Conservation (phyloP, 2,113 vertebrate species). For the Phoenicopterus ruber region DNA sequence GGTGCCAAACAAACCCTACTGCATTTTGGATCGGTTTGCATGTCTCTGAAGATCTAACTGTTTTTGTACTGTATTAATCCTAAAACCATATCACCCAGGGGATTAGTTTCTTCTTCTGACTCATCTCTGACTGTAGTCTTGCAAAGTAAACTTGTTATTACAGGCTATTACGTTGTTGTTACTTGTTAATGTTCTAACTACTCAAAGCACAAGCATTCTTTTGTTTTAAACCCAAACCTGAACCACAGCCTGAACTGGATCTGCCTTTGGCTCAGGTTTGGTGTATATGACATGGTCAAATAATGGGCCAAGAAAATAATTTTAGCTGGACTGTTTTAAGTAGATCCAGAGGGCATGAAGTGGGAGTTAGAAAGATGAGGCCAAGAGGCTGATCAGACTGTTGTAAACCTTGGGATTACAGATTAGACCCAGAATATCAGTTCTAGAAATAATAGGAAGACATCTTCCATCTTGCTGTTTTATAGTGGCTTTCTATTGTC, state of each 20-base stretch:
- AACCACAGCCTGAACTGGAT: not conserved
- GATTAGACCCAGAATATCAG: not conserved
- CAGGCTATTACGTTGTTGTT: not conserved
- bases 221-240: conserved; percentile 4
- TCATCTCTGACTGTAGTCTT: not conserved
- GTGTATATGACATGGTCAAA: not conserved
- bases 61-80: not conserved
- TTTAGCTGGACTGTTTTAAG: not conserved
- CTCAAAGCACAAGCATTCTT: not conserved
- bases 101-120: not conserved
- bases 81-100: not conserved
- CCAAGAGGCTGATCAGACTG: not conserved
- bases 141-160: conserved; percentile 1
- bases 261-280: conserved; percentile 8
- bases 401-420: not conserved
- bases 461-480: not conserved
- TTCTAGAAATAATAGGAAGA: not conserved
- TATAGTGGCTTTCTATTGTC: not conserved
- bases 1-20: not conserved
- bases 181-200: not conserved
- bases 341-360: not conserved
- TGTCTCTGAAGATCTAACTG: not conserved
- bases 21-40: not conserved
- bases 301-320: conserved; percentile 10
- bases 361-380: not conserved